Percentiles rank a stretch among this genome's conserved stretches.
phyloP scores from a whole-genome alignment of 2,888 invertebrate species.

The Exephanes ischioxanthus region DNA sequence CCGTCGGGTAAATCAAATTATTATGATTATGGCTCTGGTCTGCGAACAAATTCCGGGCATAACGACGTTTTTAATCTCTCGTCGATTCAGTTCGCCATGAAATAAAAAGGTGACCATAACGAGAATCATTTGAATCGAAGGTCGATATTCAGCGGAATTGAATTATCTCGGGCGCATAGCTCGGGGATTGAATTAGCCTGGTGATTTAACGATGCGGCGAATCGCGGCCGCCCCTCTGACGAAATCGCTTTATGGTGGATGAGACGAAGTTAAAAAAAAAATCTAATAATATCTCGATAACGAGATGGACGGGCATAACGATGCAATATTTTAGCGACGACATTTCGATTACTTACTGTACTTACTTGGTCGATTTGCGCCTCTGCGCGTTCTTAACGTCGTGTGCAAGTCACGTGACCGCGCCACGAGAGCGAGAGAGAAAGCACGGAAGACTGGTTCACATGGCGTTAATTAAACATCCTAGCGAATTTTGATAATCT shows the following conservation, averaged over 20 bases:
- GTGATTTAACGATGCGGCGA: constrained; percentile 52
- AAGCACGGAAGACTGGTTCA: no score
- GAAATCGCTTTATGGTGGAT: constrained; percentile 44
- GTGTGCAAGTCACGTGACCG: no score
- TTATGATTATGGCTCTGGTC: neutral
- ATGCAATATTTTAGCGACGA: constrained; percentile 66
- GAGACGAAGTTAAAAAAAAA: constrained; percentile 25
- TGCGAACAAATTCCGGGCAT: neutral
- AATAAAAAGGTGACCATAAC: neutral
- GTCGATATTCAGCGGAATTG: constrained; percentile 50
- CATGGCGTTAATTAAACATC: constrained; percentile 39
- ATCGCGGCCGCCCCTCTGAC: constrained; percentile 8
- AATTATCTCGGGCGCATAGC: constrained; percentile 21
- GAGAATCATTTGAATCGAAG: constrained; percentile 34
- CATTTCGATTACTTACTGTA: constrained; percentile 70
- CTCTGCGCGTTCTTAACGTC: constrained; percentile 27
- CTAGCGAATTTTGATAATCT: constrained; percentile 47
- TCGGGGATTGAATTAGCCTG: constrained; percentile 45
- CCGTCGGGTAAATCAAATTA: no score
- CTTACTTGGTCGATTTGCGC: constrained; percentile 44
- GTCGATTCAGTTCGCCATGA: neutral
- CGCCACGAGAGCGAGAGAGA: no score
- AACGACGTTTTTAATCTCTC: neutral
- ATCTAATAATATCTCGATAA: constrained; percentile 32
- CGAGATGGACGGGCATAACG: constrained; percentile 41